phyloP scores from a whole-genome alignment of 2,797 vertebrate species.

The Sebastes steindachneri region DNA sequence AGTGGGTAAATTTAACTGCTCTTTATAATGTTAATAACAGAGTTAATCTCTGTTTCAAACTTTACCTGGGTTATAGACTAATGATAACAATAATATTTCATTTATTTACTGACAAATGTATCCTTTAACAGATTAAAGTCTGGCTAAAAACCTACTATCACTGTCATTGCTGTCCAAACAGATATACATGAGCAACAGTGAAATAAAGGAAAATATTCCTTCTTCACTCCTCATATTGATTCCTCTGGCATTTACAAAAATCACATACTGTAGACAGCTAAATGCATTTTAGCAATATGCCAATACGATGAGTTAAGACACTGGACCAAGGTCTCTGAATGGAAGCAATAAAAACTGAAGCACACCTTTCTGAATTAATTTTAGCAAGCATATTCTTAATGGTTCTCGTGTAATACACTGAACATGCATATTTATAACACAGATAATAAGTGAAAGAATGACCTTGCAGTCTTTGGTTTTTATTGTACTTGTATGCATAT shows the following conservation, averaged over 20 bases:
- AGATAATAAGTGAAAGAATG: conserved; percentile 21
- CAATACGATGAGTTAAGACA: conserved; percentile 25
- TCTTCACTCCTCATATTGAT: background rate
- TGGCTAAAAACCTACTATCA: background rate
- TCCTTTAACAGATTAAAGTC: background rate
- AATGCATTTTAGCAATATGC: conserved; percentile 47
- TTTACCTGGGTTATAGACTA: background rate
- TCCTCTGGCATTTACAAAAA: conserved; percentile 22
- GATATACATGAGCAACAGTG: background rate
- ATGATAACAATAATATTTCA: background rate
- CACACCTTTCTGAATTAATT: conserved; percentile 24
- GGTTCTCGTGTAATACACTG: conserved; percentile 1
- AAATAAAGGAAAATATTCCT: background rate
- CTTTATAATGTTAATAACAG: background rate
- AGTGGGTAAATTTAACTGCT: conserved; percentile 2
- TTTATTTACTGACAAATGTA: background rate
- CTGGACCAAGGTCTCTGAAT: conserved; percentile 33
- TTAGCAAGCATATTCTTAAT: background rate
- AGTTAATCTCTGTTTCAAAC: background rate
- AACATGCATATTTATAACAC: conserved; percentile 26
- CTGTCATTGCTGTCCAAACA: background rate
- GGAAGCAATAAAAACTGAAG: conserved; percentile 71
- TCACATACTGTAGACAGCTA: conserved; percentile 18
- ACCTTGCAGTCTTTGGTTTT: conserved; percentile 9
- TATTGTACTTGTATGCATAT: conserved; percentile 34